These are phyloP conservation scores for Nesidiocoris tenuis DNA, from an alignment of 2,888 invertebrate genomes.

Conservation along the genomic window DNA sequence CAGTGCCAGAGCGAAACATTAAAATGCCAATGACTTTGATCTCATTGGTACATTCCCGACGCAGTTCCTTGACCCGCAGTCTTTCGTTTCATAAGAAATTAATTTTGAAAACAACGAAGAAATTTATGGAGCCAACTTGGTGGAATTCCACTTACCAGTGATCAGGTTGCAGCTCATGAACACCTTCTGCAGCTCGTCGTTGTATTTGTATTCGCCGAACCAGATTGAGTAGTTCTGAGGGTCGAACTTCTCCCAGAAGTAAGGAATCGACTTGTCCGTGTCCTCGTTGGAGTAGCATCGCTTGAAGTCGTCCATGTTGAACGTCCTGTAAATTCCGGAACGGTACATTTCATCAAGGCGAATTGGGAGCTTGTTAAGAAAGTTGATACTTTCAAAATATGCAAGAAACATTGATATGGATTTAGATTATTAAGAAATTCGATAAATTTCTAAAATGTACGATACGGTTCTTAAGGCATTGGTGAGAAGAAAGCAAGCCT, in stretches of 20 bases:
- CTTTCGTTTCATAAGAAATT: no score
- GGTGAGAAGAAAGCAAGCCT: no score
- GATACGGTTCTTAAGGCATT: background rate
- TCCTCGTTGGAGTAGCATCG: slow-evolving; percentile 96
- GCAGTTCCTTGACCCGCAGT: no score
- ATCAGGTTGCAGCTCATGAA: slow-evolving; percentile 99
- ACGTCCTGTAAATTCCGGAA: slow-evolving; percentile 70
- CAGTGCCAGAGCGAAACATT: no score
- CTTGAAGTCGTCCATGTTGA: slow-evolving; percentile 96
- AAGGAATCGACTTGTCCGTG: slow-evolving; percentile 87
- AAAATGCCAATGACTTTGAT: no score
- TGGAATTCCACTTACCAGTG: slow-evolving; percentile 69
- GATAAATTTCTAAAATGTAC: background rate
- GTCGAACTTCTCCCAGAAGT: slow-evolving; percentile 98
- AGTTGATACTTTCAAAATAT: no score
- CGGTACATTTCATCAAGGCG: slow-evolving; percentile 13
- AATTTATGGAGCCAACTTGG: no score
- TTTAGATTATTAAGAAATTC: background rate
- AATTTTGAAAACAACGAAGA: no score
- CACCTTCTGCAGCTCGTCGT: slow-evolving; percentile 82
- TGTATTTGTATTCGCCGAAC: slow-evolving; percentile 95
- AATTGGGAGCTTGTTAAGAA: no score
- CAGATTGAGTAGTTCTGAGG: slow-evolving; percentile 94
- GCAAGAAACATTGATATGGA: background rate
- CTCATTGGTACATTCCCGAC: no score